Percentiles rank a stretch among this genome's conserved stretches.
phyloP scores from a whole-genome alignment of 1,140 invertebrate species.

The Drosophila paulistorum region DNA sequence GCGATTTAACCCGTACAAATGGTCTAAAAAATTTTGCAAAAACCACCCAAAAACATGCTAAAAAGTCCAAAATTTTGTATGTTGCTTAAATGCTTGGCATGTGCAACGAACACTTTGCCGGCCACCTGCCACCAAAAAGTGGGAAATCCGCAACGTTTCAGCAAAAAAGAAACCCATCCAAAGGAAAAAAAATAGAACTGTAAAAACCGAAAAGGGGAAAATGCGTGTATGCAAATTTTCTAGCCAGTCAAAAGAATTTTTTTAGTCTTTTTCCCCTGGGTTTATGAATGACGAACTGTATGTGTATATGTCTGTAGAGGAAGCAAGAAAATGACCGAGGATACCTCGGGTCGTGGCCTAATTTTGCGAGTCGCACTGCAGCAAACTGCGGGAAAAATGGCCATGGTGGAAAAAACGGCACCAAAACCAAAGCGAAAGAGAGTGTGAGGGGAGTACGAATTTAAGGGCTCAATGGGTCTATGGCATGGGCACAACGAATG shows the following conservation, averaged over 20 bases:
- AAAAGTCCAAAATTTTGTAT: slow-evolving; percentile 10
- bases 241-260: slow-evolving; percentile 37
- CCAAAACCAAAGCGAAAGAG: slow-evolving; percentile 1
- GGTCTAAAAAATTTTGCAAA: slow-evolving; percentile 47
- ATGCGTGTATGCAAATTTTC: slow-evolving; percentile 75
- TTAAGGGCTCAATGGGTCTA: slow-evolving; percentile 2
- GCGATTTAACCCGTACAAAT: slow-evolving; percentile 39
- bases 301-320: background rate
- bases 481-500: background rate
- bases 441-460: background rate
- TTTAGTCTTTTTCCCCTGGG: slow-evolving; percentile 36
- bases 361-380: slow-evolving; percentile 4
- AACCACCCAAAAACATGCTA: slow-evolving; percentile 10
- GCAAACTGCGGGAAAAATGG: background rate
- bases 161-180: background rate
- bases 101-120: slow-evolving; percentile 56
- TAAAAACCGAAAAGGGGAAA: slow-evolving; percentile 38
- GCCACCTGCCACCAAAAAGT: slow-evolving; percentile 27
- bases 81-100: slow-evolving; percentile 59
- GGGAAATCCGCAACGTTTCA: slow-evolving; percentile 42
- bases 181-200: background rate
- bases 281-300: background rate
- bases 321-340: slow-evolving; percentile 13
- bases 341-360: slow-evolving; percentile 11
- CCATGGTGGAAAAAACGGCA: background rate